Conservation (phyloP, 2,888 invertebrate genomes). For the Antheraea assamensis region DNA sequence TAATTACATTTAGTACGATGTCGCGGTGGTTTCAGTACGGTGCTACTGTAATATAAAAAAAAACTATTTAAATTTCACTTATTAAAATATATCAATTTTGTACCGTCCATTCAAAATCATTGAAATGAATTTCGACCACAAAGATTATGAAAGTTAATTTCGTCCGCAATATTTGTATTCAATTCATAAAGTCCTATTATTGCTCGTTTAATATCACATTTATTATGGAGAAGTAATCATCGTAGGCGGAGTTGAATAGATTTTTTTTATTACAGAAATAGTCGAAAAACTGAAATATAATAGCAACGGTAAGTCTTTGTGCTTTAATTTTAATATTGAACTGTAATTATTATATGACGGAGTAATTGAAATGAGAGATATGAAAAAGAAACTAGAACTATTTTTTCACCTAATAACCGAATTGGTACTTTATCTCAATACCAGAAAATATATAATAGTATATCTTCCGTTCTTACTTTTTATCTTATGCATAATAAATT, state of each 20-base stretch:
- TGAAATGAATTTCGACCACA: slow-evolving; percentile 19
- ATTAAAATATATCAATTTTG: background rate
- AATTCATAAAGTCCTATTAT: slow-evolving; percentile 25
- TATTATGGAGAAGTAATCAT: slow-evolving; percentile 21
- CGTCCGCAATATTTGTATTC: slow-evolving; percentile 24
- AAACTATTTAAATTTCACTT: background rate
- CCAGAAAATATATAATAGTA: too few relatives aligned
- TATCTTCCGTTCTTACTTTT: too few relatives aligned
- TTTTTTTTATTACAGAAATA: slow-evolving; percentile 17
- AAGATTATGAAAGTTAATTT: slow-evolving; percentile 31
- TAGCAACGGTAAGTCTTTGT: background rate
- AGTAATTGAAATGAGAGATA: background rate
- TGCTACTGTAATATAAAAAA: too few relatives aligned
- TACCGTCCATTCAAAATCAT: background rate
- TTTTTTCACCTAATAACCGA: too few relatives aligned
- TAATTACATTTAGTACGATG: too few relatives aligned
- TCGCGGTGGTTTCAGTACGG: too few relatives aligned
- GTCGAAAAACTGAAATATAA: slow-evolving; percentile 15
- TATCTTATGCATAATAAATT: too few relatives aligned
- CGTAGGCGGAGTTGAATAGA: slow-evolving; percentile 9
- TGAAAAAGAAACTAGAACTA: background rate
- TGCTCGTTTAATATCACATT: slow-evolving; percentile 27
- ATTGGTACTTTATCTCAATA: too few relatives aligned
- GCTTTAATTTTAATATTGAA: background rate
- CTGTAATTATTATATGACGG: background rate